These are phyloP conservation scores for Alosa sapidissima DNA, from an alignment of 2,797 vertebrate species.

Conservation along the genomic window DNA sequence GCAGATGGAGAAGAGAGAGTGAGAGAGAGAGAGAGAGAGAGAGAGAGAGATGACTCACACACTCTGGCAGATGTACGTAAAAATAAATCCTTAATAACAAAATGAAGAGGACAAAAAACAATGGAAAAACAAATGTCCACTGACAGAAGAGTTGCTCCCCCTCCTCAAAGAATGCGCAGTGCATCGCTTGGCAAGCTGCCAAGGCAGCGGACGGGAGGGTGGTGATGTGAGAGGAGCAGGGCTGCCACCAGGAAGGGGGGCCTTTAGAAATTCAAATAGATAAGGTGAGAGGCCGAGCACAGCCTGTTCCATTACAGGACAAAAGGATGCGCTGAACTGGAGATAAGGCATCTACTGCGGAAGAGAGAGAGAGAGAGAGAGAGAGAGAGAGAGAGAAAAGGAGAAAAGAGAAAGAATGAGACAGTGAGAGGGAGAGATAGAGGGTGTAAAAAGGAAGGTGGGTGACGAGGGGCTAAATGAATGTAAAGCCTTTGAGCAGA, in stretches of 20 bases:
- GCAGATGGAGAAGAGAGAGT: neutral
- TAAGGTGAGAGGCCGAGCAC: slow-evolving; percentile 44
- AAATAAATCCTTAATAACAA: neutral
- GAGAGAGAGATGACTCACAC: neutral
- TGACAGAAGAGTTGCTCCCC: neutral
- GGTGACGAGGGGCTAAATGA: neutral
- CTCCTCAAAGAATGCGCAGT: neutral
- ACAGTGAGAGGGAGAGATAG: neutral
- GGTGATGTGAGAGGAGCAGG: neutral
- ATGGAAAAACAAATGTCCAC: slow-evolving; percentile 31
- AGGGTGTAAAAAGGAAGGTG: neutral
- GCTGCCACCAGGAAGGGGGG: neutral
- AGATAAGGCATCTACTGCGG: neutral
- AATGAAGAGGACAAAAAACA: neutral
- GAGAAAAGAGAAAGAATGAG: neutral
- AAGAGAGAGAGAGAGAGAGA: neutral
- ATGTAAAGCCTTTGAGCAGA: neutral
- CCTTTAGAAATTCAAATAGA: slow-evolving; percentile 45
- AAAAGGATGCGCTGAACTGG: slow-evolving; percentile 36
- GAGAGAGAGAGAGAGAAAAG: neutral
- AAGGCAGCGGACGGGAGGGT: neutral
- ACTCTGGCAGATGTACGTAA: neutral
- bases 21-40: neutral
- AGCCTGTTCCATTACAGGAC: slow-evolving; percentile 42
- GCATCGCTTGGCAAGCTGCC: neutral